Conservation (phyloP, 2,797 vertebrate genomes). For the Amblyopsis hoosieri region DNA sequence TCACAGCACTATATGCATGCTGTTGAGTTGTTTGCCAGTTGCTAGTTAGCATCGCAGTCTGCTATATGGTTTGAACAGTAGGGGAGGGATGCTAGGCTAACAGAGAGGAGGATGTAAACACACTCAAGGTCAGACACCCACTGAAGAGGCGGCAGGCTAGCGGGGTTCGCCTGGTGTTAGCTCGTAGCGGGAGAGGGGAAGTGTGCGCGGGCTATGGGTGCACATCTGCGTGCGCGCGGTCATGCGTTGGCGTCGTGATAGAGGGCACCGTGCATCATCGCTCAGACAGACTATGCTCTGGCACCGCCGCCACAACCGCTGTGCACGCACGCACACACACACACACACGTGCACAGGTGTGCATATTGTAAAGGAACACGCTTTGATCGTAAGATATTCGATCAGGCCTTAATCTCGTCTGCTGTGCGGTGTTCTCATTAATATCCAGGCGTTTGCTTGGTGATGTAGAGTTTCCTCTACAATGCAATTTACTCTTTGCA, state of each 20-base stretch:
- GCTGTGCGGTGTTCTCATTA: too few species aligned
- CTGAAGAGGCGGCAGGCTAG: not conserved
- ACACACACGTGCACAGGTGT: conserved; percentile 1
- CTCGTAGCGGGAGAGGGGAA: not conserved
- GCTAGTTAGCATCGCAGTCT: too few species aligned
- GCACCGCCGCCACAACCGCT: conserved; percentile 21
- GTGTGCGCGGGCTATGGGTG: not conserved
- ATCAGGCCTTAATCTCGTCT: too few species aligned
- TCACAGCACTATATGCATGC: too few species aligned
- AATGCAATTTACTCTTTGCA: too few species aligned
- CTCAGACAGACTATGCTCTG: conserved; percentile 41
- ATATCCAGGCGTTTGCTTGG: conserved; percentile 3
- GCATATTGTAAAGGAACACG: not conserved
- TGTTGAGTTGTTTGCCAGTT: too few species aligned
- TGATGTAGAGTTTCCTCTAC: not conserved
- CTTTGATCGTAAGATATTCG: not conserved
- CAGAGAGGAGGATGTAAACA: too few species aligned
- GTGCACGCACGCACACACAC: conserved; percentile 14
- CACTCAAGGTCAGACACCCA: not conserved
- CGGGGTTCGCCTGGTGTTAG: too few species aligned
- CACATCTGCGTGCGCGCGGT: conserved; percentile 11
- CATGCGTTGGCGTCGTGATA: conserved; percentile 47
- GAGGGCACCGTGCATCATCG: conserved; percentile 54
- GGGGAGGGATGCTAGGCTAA: too few species aligned
- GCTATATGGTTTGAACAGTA: too few species aligned